Conservation (phyloP, 2,888 invertebrate genomes). For the Aquatica leii region DNA sequence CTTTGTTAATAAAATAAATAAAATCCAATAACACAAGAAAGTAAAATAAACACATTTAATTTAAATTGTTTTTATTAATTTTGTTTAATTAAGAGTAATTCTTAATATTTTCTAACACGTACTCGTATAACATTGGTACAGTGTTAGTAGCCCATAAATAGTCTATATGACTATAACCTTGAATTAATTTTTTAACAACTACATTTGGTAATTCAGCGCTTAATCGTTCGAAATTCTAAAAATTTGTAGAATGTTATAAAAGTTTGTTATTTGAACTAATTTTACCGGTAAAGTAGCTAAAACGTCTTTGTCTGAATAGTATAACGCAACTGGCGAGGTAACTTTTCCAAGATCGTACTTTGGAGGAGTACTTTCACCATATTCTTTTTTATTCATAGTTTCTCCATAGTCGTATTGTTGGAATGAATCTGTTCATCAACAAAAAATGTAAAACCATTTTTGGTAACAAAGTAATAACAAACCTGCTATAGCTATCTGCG, state of each 20-base stretch:
- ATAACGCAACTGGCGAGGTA: conserved; percentile 62
- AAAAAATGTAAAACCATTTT: no score
- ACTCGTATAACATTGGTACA: conserved; percentile 1
- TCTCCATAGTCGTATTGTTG: conserved; percentile 42
- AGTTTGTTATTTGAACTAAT: not conserved
- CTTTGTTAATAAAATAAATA: no score
- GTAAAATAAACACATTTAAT: no score
- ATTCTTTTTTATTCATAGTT: conserved; percentile 35
- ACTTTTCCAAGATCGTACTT: conserved; percentile 62
- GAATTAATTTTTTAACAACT: conserved; percentile 12
- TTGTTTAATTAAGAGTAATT: not conserved
- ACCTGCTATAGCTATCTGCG: conserved; percentile 61
- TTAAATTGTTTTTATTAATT: no score
- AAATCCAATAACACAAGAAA: no score
- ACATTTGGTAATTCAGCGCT: conserved; percentile 42
- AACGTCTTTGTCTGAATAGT: conserved; percentile 65
- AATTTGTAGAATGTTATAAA: not conserved
- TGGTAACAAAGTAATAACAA: no score
- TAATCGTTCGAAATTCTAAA: not conserved
- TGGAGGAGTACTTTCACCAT: conserved; percentile 35
- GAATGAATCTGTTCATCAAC: conserved; percentile 3
- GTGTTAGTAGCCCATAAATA: conserved; percentile 16
- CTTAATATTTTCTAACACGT: conserved; percentile 1
- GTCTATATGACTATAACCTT: conserved; percentile 22
- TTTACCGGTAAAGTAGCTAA: conserved; percentile 59